Conservation (phyloP, 2,888 invertebrate genomes). For the Sepiola atlantica region DNA sequence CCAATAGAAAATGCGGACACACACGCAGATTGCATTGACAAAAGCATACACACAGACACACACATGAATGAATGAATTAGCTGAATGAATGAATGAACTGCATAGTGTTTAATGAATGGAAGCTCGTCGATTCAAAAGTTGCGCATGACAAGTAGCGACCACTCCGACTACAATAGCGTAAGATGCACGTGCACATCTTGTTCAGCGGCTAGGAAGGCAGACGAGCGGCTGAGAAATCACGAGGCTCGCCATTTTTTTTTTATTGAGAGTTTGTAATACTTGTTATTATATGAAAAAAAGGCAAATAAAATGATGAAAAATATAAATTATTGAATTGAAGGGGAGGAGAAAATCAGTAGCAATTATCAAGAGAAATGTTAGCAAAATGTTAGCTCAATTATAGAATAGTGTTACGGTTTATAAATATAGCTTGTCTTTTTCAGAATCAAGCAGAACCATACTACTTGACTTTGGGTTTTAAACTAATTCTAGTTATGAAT, state of each 20-base stretch:
- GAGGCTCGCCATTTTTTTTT: background rate
- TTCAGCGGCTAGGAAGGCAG: background rate
- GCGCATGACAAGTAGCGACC: constrained; percentile 20
- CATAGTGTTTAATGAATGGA: background rate
- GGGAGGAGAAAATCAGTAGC: too few relatives aligned
- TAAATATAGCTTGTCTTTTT: too few relatives aligned
- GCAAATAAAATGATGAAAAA: background rate
- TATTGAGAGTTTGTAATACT: background rate
- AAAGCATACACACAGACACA: background rate
- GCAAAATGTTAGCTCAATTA: too few relatives aligned
- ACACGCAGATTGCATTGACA: too few relatives aligned
- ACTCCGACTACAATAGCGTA: constrained; percentile 22
- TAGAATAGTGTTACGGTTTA: too few relatives aligned
- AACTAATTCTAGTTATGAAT: too few relatives aligned
- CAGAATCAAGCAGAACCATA: too few relatives aligned
- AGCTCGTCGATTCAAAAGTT: background rate
- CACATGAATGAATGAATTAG: background rate
- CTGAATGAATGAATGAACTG: background rate
- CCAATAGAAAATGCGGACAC: too few relatives aligned
- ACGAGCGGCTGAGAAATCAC: background rate
- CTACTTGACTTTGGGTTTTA: too few relatives aligned
- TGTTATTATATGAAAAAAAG: background rate
- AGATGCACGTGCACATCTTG: constrained; percentile 18
- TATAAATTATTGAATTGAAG: background rate
- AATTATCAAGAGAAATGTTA: too few relatives aligned